A percentile compares a stretch with the other conserved stretches of the same genome.
Evolutionary conservation across 2,797 vertebrate genomes (phyloP).

Genomic region (Psittacula echo): DNA sequence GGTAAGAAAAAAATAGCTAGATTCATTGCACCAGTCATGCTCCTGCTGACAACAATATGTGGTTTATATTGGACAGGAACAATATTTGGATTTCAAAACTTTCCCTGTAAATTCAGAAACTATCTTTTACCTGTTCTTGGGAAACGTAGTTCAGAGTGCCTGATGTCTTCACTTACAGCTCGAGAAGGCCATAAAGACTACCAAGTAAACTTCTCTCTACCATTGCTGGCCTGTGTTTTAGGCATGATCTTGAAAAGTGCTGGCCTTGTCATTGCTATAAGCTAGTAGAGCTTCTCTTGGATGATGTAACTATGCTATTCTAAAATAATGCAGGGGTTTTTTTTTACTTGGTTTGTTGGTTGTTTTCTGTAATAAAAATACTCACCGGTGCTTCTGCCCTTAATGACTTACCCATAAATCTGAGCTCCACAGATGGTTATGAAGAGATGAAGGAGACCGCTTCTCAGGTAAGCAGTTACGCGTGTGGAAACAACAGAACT

Average conservation of each 20-base stretch:
- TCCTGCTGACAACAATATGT: not conserved
- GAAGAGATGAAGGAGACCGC: not conserved
- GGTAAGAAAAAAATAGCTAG: not conserved
- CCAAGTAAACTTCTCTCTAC: not conserved
- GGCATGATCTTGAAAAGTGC: not conserved
- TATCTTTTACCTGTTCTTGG: not conserved
- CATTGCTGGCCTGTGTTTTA: not conserved
- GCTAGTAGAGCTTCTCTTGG: not conserved
- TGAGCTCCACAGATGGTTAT: not conserved
- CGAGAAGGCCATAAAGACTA: not conserved
- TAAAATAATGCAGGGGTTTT: fast-evolving
- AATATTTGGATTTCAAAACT: not conserved
- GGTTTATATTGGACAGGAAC: not conserved
- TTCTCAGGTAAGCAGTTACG: not conserved
- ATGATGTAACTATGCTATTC: not conserved
- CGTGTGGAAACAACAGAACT: not conserved
- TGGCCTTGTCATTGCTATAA: not conserved
- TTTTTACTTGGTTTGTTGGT: not conserved
- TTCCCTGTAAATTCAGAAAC: not conserved
- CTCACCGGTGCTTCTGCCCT: not conserved
- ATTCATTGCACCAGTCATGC: not conserved
- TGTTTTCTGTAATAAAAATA: not conserved
- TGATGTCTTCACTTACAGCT: not conserved
- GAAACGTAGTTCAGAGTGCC: not conserved
- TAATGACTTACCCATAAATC: not conserved